phyloP scores from a whole-genome alignment of 2,797 vertebrate genomes.

The Hipposideros larvatus region DNA sequence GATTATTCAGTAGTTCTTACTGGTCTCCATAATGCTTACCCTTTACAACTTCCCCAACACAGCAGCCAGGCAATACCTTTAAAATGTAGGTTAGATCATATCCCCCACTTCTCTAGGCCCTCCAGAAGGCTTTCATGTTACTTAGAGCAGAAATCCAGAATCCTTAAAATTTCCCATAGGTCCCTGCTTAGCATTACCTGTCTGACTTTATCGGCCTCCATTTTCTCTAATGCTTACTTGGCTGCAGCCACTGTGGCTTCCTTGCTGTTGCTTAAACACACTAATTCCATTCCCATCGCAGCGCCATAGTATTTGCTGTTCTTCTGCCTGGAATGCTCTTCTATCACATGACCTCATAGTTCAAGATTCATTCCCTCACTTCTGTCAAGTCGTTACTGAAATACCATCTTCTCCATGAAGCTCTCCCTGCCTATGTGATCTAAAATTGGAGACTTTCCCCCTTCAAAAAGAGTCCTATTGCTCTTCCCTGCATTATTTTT shows the following conservation, averaged over 20 bases:
- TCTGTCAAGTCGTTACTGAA: neutral
- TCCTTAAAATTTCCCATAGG: neutral
- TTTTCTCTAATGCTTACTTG: neutral
- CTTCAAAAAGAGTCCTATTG: neutral
- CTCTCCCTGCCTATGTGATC: neutral
- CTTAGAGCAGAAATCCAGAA: neutral
- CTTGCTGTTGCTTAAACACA: neutral
- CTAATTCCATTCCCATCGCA: neutral
- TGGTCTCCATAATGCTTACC: neutral
- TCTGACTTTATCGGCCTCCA: neutral
- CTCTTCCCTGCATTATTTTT: constrained; percentile 19
- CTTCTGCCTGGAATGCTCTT: neutral
- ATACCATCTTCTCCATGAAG: neutral
- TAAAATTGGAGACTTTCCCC: neutral
- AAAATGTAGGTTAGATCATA: neutral
- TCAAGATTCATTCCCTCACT: neutral
- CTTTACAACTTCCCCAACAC: neutral
- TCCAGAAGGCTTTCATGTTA: neutral
- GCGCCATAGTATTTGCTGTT: neutral
- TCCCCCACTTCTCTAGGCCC: neutral
- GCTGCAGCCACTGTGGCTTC: neutral
- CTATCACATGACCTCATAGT: neutral
- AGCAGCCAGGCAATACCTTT: neutral
- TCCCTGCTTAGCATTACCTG: neutral
- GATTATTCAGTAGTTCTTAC: neutral